phyloP scores from a whole-genome alignment of 2,888 invertebrate species.

The Bugula neritina region DNA sequence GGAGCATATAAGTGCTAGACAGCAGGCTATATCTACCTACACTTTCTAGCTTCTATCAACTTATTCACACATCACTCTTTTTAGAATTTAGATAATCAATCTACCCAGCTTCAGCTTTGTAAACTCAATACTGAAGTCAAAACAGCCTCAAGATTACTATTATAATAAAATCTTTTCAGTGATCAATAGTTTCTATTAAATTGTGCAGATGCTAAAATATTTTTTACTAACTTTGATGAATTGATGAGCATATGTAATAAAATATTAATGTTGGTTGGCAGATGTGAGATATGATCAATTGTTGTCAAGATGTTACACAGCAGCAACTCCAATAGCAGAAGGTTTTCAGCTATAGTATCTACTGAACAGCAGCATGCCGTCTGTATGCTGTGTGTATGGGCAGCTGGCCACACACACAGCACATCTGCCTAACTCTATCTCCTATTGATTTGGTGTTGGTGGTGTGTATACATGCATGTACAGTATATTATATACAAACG shows the following conservation, averaged over 20 bases:
- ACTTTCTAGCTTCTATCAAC: no score
- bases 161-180: not conserved
- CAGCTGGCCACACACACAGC: slow-evolving; percentile 10
- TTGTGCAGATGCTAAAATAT: slow-evolving; percentile 24
- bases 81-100: no score
- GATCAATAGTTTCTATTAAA: not conserved
- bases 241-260: slow-evolving; percentile 22
- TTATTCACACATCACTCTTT: no score
- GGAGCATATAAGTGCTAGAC: no score
- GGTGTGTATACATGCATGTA: not conserved
- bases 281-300: slow-evolving; percentile 20
- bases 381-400: not conserved
- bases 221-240: slow-evolving; percentile 11
- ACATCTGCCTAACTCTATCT: slow-evolving; percentile 1
- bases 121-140: no score
- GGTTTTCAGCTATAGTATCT: no score
- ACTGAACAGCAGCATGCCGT: not conserved
- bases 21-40: no score
- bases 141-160: no score
- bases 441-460: not conserved
- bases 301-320: not conserved
- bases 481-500: no score
- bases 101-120: no score
- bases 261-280: slow-evolving; percentile 9
- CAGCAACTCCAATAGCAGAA: no score